Evolutionary conservation across 2,888 invertebrate genomes (phyloP).

Genomic region (Protula sp.): DNA sequence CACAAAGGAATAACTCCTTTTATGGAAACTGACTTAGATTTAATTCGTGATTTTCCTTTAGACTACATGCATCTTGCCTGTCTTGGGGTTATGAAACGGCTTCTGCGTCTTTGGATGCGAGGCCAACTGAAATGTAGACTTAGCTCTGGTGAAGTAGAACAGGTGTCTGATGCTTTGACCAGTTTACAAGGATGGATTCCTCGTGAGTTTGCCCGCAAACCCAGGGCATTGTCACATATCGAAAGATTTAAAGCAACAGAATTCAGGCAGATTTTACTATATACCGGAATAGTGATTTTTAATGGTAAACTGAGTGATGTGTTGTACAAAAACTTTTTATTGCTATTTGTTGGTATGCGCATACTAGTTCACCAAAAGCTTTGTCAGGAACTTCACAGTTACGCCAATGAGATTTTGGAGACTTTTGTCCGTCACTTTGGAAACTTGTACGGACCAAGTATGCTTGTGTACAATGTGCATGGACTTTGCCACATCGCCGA

Average conservation of each 20-base stretch:
- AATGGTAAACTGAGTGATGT: not conserved
- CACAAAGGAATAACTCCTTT: conserved; percentile 5
- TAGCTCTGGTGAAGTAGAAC: not conserved
- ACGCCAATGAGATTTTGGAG: not conserved
- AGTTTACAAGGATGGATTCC: not conserved
- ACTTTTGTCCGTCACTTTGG: not conserved
- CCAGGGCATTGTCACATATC: not conserved
- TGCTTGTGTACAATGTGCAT: not conserved
- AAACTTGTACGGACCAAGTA: not conserved
- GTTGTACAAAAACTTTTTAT: not conserved
- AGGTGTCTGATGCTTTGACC: not conserved
- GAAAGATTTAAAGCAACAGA: not conserved
- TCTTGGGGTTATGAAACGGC: conserved; percentile 21
- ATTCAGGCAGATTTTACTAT: not conserved
- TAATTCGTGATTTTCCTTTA: conserved; percentile 18
- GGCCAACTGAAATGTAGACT: not conserved
- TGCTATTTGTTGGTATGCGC: not conserved
- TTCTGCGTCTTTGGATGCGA: conserved; percentile 18
- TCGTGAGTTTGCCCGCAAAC: not conserved
- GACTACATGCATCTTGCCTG: conserved; percentile 27
- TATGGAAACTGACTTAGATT: conserved; percentile 5
- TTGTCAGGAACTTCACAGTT: not conserved
- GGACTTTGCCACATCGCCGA: not conserved
- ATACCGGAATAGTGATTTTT: not conserved
- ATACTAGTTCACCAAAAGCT: not conserved